Evolutionary conservation across 37 sponge, comb jelly and placozoan genomes (phyloP).

Genomic region (Hexactinellida sp.): DNA sequence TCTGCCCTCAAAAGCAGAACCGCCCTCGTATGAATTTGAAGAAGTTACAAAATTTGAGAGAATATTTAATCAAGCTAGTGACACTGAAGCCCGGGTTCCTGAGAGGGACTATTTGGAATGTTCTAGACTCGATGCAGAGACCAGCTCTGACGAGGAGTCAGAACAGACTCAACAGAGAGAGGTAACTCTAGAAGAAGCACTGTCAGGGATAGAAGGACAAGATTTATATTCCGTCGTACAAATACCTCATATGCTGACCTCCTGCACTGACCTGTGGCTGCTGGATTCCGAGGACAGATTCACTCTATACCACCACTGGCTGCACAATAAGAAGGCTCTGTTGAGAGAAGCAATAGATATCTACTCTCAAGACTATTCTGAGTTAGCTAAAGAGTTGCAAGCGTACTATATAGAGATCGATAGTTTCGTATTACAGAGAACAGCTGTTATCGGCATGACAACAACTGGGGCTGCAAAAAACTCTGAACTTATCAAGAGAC

Average conservation of each 20-base stretch:
- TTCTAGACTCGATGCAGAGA: not conserved
- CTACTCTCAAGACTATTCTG: not conserved
- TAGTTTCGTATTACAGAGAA: not conserved
- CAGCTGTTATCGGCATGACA: constrained; percentile 16
- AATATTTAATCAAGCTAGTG: not conserved
- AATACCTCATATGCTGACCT: not conserved
- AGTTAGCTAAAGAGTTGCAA: not conserved
- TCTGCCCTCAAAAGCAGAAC: not conserved
- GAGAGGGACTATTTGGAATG: too few species aligned
- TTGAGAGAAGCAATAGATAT: not conserved
- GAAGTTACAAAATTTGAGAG: not conserved
- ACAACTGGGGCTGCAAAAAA: constrained; percentile 21
- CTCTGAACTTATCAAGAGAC: not conserved
- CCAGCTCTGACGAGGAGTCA: not conserved
- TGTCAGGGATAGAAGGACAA: not conserved
- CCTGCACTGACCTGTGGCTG: not conserved
- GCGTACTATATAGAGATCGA: not conserved
- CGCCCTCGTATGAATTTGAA: not conserved
- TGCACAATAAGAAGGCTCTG: not conserved
- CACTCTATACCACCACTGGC: constrained; percentile 11
- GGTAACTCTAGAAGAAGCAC: not conserved
- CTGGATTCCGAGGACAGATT: not conserved
- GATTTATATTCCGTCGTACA: not conserved
- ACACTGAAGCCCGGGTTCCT: too few species aligned
- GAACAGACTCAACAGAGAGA: not conserved